Evolutionary conservation across 2,113 vertebrate genomes (phyloP).

Genomic region (Triplophysa dalaica): DNA sequence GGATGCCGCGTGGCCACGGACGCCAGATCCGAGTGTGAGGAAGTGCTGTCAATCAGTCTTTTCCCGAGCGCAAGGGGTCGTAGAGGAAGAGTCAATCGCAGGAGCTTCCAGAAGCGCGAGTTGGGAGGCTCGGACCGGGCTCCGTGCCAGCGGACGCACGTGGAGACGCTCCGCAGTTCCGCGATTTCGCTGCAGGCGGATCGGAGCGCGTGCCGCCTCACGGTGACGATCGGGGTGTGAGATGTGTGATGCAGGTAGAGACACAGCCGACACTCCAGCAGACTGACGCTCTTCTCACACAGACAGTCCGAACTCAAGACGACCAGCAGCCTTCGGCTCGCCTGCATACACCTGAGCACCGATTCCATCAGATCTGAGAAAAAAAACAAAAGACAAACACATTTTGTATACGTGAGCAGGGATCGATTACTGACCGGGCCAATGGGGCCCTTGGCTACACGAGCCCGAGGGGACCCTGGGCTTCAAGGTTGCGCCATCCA

Average conservation of each 20-base stretch:
- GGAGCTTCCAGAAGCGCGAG: constrained; percentile 87
- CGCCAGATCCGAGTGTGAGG: constrained; percentile 88
- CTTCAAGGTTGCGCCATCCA: too few relatives aligned
- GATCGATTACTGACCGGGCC: too few relatives aligned
- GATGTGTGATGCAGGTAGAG: constrained; percentile 82
- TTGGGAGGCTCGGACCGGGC: constrained; percentile 72
- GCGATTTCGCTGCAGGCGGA: constrained; percentile 74
- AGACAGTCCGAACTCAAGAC: constrained; percentile 83
- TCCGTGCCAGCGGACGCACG: constrained; percentile 82
- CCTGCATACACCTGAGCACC: constrained; percentile 84
- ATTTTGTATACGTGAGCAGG: neutral
- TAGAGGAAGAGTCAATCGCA: constrained; percentile 82
- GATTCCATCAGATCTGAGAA: constrained; percentile 81
- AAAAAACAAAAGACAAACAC: constrained; percentile 1
- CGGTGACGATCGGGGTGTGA: constrained; percentile 76
- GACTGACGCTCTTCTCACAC: constrained; percentile 86
- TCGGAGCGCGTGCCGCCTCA: constrained; percentile 75
- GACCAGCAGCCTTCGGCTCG: constrained; percentile 85
- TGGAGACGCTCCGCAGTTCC: constrained; percentile 76
- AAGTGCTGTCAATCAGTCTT: constrained; percentile 87
- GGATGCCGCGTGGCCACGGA: constrained; percentile 68
- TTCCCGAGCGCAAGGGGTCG: constrained; percentile 77
- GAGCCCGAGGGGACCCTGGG: too few relatives aligned
- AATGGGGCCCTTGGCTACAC: too few relatives aligned
- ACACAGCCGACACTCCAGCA: constrained; percentile 87